Evolutionary conservation across 2,888 invertebrate species (phyloP), one percentile per base, ranked within the genome.

Genomic region (Diarsia rubi): DNA sequence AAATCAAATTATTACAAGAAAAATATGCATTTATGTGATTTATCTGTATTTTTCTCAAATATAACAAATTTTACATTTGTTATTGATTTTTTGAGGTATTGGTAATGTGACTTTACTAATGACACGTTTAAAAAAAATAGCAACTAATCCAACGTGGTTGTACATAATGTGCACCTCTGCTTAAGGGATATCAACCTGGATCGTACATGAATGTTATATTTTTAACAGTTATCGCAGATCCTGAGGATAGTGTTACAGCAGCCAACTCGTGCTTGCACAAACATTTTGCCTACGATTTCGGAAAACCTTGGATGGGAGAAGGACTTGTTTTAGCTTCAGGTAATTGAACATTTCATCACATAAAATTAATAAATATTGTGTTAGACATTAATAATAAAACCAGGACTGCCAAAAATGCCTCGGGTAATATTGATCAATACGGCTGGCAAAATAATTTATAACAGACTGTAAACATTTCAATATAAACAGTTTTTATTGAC

Each of bases 251-350:
- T n/a, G 65, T 77, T 1, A 86, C 82, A 21, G 83, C 88, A 21
- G 83, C 86, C 1, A 86, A 84, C 37, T 57, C 81, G 0, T 88
- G 87, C 44, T 63, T 87, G 2, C 71, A 84, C 9, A 90, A 86
- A 67, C 84, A 85, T 73, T 88, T 75, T 64, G 81, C 84, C 3
- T 90, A 88, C 44, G 84, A 88, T 37, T 88, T 84, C n/a, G 78
- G 88, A 3, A 82, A 84, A n/a, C 83, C 87, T 14, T 84, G 88
- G 82, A 85, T 90, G 67, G 90, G 90, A 8, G 83, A 88, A n/a
- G 88, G 89, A 52, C 57, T 89, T 9, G 79, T 88, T 9, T 65
- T 85, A n/a, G 82, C 85, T 19, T 85, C 85, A 81, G 85, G 85
- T 85, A 75, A 80, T 44, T 64, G 12, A 52, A 19, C 19, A 37